Percentiles rank a stretch among this genome's conserved stretches.
Conservation (phyloP, 2,797 vertebrate species). For the Kryptolebias ocellatus region DNA sequence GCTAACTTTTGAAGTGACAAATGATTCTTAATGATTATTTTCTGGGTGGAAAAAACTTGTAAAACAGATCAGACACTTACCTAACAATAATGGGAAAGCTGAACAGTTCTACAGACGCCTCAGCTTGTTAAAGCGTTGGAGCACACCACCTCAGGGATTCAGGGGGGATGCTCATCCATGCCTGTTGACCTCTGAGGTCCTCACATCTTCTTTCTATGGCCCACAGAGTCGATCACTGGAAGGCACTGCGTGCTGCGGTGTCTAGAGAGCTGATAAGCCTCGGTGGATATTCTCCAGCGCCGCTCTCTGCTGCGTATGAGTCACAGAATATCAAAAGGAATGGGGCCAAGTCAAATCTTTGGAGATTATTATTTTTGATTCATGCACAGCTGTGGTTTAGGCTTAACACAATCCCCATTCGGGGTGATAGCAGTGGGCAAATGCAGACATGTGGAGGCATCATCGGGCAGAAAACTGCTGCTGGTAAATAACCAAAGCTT, state of each 20-base stretch:
- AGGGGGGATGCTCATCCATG: slow-evolving; percentile 49
- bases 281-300: slow-evolving; percentile 64
- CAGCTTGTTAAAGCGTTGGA: no score
- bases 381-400: slow-evolving; percentile 71
- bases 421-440: slow-evolving; percentile 25
- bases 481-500: background rate
- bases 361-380: slow-evolving; percentile 75
- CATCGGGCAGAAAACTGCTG: slow-evolving; percentile 9
- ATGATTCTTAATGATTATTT: no score
- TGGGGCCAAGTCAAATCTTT: slow-evolving; percentile 67
- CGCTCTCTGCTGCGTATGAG: slow-evolving; percentile 60
- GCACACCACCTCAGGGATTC: slow-evolving; percentile 19
- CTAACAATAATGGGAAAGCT: no score
- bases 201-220: slow-evolving; percentile 51
- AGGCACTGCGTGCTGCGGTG: slow-evolving; percentile 59
- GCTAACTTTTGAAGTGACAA: no score
- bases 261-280: slow-evolving; percentile 69
- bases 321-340: slow-evolving; percentile 67
- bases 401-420: slow-evolving; percentile 67
- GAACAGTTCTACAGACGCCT: no score
- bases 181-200: slow-evolving; percentile 64
- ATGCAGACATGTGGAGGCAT: slow-evolving; percentile 26
- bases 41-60: no score
- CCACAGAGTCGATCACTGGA: slow-evolving; percentile 36
- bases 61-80: no score